Conservation (phyloP, 1,140 invertebrate genomes). For the Drosophila burlai region DNA sequence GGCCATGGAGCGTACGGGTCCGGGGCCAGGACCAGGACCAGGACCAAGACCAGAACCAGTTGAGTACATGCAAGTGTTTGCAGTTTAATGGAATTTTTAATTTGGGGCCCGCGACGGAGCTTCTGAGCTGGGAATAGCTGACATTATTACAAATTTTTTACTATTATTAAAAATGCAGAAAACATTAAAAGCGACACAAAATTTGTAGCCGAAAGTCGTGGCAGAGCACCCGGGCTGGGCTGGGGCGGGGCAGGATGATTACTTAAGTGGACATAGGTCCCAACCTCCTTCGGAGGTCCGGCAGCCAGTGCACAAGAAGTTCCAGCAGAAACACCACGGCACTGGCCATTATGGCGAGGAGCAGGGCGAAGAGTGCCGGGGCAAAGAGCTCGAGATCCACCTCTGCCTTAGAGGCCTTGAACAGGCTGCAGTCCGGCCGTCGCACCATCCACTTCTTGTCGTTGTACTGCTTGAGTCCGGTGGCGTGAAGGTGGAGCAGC, state of each 20-base stretch:
- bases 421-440: conserved; percentile 63
- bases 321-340: conserved; percentile 57
- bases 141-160: conserved; percentile 67
- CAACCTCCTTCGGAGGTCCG: conserved; percentile 12
- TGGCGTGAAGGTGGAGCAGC: conserved; percentile 49
- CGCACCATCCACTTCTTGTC: conserved; percentile 60
- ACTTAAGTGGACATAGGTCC: conserved; percentile 43
- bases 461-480: conserved; percentile 62
- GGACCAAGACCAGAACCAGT: background rate
- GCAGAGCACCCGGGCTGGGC: background rate
- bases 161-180: conserved; percentile 68
- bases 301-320: conserved; percentile 40
- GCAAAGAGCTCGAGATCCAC: conserved; percentile 76
- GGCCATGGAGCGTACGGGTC: background rate
- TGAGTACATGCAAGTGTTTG: conserved; percentile 61
- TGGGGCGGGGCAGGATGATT: conserved; percentile 20
- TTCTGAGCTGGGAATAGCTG: conserved; percentile 44
- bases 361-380: conserved; percentile 63
- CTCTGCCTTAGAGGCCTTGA: conserved; percentile 53
- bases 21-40: background rate
- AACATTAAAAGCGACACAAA: conserved; percentile 50
- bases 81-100: conserved; percentile 81
- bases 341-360: conserved; percentile 62
- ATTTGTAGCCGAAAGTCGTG: conserved; percentile 49
- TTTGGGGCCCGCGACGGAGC: conserved; percentile 43